Conservation (phyloP, 2,113 vertebrate species). For the Phylloscopus trochilus region DNA sequence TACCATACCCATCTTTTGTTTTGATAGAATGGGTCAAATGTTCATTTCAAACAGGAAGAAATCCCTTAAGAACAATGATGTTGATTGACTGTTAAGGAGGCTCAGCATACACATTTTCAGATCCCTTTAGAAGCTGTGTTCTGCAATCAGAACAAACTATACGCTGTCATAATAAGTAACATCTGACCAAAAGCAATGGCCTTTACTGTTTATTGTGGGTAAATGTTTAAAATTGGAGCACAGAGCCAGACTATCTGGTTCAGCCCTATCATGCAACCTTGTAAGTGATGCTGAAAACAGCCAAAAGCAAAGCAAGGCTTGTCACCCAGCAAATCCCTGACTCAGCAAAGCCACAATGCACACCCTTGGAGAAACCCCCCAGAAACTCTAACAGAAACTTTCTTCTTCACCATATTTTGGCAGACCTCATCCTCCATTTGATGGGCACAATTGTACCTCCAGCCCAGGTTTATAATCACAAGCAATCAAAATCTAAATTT, state of each 20-base stretch:
- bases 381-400: not conserved
- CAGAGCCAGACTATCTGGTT: not conserved
- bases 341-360: rapidly evolving
- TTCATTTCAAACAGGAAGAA: not conserved
- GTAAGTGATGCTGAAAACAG: not conserved
- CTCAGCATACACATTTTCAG: not conserved
- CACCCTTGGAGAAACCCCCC: rapidly evolving
- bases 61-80: not conserved
- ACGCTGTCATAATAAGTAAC: not conserved
- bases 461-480: not conserved
- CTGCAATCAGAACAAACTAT: not conserved
- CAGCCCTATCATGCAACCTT: not conserved
- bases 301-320: not conserved
- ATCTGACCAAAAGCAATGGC: not conserved
- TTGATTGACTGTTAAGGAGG: not conserved
- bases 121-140: not conserved
- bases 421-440: not conserved
- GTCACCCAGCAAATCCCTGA: not conserved
- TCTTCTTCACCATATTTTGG: not conserved
- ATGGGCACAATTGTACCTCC: not conserved
- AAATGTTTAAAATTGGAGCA: not conserved
- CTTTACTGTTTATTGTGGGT: not conserved
- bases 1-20: not conserved
- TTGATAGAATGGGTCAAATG: not conserved
- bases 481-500: not conserved